Evolutionary conservation across 2,113 vertebrate species (phyloP).

Genomic region (Mixornis gularis): DNA sequence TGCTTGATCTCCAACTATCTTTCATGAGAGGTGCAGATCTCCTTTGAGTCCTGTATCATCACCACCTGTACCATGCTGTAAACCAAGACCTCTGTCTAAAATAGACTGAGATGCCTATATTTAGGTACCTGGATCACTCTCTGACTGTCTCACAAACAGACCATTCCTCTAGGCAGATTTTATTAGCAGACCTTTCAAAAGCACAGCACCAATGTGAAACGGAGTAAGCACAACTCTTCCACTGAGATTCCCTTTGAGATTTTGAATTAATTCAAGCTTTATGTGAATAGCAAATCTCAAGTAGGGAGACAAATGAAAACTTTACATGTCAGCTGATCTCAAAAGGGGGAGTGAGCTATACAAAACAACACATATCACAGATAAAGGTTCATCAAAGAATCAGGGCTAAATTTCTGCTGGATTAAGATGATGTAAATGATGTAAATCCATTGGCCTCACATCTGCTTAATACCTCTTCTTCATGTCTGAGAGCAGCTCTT

Average conservation of each 20-base stretch:
- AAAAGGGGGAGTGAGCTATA: neutral
- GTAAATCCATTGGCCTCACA: slow-evolving; percentile 41
- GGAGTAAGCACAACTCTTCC: neutral
- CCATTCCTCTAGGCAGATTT: slow-evolving; percentile 13
- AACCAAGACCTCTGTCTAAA: neutral
- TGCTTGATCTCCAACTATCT: neutral
- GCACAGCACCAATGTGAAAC: neutral
- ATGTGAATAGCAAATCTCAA: slow-evolving; percentile 10
- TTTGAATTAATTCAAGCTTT: slow-evolving; percentile 8
- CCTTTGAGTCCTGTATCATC: neutral
- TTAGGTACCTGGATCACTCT: slow-evolving; percentile 25
- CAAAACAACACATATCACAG: slow-evolving; percentile 1
- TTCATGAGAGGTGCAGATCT: neutral
- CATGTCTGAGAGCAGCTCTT: slow-evolving; percentile 39
- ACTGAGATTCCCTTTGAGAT: slow-evolving; percentile 32
- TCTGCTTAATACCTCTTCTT: slow-evolving; percentile 42
- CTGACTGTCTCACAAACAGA: neutral
- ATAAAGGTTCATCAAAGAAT: slow-evolving; percentile 27
- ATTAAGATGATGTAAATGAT: slow-evolving; percentile 5
- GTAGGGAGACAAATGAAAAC: neutral
- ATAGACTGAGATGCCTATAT: slow-evolving; percentile 18
- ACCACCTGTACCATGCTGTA: neutral
- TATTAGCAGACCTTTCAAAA: slow-evolving; percentile 11
- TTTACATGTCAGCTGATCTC: neutral
- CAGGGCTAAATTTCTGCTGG: neutral